Conservation (phyloP, 2,113 vertebrate genomes). For the Menidia beryllina region DNA sequence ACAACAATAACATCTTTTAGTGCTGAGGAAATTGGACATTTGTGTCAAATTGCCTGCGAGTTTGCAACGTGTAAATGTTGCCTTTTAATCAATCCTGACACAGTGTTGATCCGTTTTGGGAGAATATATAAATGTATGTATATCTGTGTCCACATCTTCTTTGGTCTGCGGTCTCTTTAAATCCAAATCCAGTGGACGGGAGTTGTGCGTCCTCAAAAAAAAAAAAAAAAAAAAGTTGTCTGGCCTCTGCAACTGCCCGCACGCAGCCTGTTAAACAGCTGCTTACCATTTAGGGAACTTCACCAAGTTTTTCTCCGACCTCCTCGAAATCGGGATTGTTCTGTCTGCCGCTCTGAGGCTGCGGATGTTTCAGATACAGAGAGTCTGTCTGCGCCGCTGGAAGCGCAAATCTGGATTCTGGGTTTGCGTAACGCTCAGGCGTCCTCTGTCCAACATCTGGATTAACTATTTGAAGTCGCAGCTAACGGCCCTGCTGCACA, state of each 20-base stretch:
- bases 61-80: neutral
- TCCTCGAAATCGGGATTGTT: slow-evolving; percentile 4
- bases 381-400: slow-evolving; percentile 52
- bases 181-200: slow-evolving; percentile 57
- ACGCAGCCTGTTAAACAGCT: slow-evolving; percentile 75
- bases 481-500: slow-evolving; percentile 41
- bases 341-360: neutral
- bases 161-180: slow-evolving; percentile 82
- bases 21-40: neutral
- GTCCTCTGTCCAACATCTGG: slow-evolving; percentile 75
- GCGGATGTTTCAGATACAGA: slow-evolving; percentile 39
- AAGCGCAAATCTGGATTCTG: slow-evolving; percentile 44
- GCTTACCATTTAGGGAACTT: slow-evolving; percentile 59
- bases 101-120: slow-evolving; percentile 1
- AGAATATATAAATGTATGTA: slow-evolving; percentile 11
- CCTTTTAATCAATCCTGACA: neutral
- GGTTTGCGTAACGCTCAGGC: slow-evolving; percentile 67
- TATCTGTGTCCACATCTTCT: slow-evolving; percentile 13
- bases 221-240: no score
- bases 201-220: slow-evolving; percentile 58
- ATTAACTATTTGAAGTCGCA: slow-evolving; percentile 77
- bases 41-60: neutral
- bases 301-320: slow-evolving; percentile 39
- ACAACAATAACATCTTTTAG: neutral
- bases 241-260: slow-evolving; percentile 55